These are phyloP conservation scores for Gulo gulo DNA, from an alignment of 2,113 vertebrate genomes.

Conservation along the genomic window DNA sequence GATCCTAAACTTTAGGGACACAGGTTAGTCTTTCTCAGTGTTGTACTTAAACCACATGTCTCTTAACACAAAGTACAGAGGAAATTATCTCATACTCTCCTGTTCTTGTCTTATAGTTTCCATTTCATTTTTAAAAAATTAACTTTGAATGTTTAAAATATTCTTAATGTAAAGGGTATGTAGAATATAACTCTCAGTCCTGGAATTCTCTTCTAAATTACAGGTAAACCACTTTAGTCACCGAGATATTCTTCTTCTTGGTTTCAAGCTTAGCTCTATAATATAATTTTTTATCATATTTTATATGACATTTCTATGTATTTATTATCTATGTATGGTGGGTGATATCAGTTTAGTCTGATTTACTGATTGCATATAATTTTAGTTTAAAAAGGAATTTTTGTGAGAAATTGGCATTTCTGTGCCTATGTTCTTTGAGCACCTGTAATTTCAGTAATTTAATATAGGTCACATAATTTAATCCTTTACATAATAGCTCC, in stretches of 20 bases:
- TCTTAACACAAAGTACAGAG: background rate
- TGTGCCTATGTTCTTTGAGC: background rate
- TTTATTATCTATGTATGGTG: background rate
- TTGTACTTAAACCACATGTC: background rate
- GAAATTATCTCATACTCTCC: background rate
- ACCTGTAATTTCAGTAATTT: background rate
- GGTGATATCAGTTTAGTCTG: background rate
- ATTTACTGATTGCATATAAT: background rate
- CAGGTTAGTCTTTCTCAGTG: background rate
- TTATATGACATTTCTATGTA: background rate
- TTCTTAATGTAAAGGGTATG: background rate
- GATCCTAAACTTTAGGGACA: background rate
- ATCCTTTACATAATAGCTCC: background rate
- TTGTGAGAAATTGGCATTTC: slow-evolving; percentile 31
- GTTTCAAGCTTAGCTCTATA: background rate
- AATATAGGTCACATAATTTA: background rate
- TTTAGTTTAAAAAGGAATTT: slow-evolving; percentile 38
- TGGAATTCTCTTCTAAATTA: background rate
- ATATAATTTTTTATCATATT: background rate
- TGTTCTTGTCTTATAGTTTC: background rate
- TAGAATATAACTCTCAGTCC: background rate
- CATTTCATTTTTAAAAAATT: background rate
- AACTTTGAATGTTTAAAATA: background rate
- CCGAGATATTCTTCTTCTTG: background rate
- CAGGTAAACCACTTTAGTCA: background rate